Conservation (phyloP, 2,113 vertebrate species). For the Micronycteris hirsuta region DNA sequence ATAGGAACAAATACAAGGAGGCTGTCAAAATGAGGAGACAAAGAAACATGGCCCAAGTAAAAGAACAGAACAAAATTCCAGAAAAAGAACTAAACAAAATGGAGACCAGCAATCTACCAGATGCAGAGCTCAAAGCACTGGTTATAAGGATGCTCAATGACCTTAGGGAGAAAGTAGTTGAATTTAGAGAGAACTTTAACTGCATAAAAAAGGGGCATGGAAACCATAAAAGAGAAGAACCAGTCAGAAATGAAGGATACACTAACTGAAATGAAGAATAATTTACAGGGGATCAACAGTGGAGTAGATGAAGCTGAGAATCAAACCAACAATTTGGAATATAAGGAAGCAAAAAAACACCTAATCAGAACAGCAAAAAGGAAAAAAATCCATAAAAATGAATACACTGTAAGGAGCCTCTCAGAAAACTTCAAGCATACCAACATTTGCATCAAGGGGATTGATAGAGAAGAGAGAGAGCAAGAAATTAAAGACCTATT, state of each 20-base stretch:
- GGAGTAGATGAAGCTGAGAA: not conserved
- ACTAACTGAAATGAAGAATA: not conserved
- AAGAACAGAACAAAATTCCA: not conserved
- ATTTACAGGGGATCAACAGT: not conserved
- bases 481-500: not conserved
- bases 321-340: not conserved
- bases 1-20: not conserved
- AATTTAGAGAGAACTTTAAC: not conserved
- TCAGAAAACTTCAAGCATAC: not conserved
- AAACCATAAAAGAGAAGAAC: not conserved
- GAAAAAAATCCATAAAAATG: not conserved
- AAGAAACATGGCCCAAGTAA: not conserved
- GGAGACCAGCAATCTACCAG: not conserved
- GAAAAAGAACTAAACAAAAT: not conserved
- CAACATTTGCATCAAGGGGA: not conserved
- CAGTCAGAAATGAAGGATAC: not conserved
- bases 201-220: not conserved
- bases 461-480: not conserved
- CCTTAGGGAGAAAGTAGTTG: not conserved
- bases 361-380: not conserved
- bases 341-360: not conserved
- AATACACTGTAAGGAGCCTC: not conserved
- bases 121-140: not conserved
- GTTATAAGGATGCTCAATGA: not conserved
- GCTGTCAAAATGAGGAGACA: not conserved